These are phyloP conservation scores for Drosophila barbarae DNA, from an alignment of 2,888 invertebrate genomes.

Conservation along the genomic window DNA sequence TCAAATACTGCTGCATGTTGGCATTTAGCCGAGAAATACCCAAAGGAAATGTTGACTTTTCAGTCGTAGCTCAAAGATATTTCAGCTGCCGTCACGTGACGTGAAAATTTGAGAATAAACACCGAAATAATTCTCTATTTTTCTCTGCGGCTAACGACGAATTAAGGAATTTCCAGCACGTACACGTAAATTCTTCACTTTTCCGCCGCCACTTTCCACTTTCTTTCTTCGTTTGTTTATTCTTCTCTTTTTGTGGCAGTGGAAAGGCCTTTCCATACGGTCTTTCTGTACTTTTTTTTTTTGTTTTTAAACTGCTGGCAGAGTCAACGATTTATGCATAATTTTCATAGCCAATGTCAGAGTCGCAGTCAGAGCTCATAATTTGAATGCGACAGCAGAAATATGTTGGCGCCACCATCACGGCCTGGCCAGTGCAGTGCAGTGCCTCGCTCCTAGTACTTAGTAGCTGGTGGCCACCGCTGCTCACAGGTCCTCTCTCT, in stretches of 20 bases:
- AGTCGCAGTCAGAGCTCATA: too few species aligned
- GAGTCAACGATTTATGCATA: conserved; percentile 60
- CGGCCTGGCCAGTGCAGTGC: too few species aligned
- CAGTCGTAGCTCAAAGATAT: conserved; percentile 19
- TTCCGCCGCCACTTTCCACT: conserved; percentile 36
- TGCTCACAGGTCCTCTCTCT: too few species aligned
- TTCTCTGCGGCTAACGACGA: conserved; percentile 20
- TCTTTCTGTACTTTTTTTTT: not conserved
- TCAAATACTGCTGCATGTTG: conserved; percentile 46
- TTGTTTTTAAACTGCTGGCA: conserved; percentile 11
- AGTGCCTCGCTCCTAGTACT: too few species aligned
- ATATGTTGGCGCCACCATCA: too few species aligned
- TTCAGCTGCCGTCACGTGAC: conserved; percentile 55
- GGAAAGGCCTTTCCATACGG: conserved; percentile 1
- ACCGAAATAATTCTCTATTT: conserved; percentile 21
- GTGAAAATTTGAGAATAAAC: conserved; percentile 54
- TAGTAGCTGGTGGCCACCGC: too few species aligned
- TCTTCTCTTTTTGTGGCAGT: conserved; percentile 1
- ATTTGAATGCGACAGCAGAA: too few species aligned
- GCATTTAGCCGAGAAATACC: conserved; percentile 26
- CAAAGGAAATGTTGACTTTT: conserved; percentile 26
- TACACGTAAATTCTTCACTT: conserved; percentile 56
- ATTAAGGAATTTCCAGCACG: conserved; percentile 67
- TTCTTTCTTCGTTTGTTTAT: conserved; percentile 26
- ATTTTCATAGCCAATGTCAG: too few species aligned